phyloP scores from a whole-genome alignment of 2,888 invertebrate species.

The Dryomyza anilis region DNA sequence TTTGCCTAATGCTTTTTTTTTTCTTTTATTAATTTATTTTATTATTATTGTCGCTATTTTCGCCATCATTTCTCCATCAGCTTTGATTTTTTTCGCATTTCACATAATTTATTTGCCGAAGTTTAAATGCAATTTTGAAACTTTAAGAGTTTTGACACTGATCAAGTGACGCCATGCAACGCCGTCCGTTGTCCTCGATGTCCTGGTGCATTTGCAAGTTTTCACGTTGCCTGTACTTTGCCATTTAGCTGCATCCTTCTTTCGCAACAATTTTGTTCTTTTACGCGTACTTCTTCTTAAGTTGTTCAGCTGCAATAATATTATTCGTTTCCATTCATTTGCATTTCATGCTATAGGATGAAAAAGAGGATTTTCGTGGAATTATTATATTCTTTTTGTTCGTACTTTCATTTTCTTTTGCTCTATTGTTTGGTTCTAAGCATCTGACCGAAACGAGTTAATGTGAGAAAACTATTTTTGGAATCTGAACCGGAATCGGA shows the following conservation, averaged over 20 bases:
- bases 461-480: no score
- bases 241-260: background rate
- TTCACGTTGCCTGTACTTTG: background rate
- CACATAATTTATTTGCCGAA: conserved; percentile 10
- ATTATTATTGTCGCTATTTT: background rate
- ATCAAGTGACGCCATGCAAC: background rate
- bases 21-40: background rate
- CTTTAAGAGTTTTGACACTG: conserved; percentile 11
- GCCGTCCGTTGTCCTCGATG: background rate
- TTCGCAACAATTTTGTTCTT: background rate
- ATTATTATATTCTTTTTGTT: no score
- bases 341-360: background rate
- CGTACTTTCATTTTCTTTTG: no score
- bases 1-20: no score
- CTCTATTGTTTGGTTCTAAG: no score
- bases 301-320: background rate
- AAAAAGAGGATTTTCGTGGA: no score
- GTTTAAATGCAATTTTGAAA: conserved; percentile 14
- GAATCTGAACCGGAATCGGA: no score
- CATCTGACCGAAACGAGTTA: no score
- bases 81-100: background rate
- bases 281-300: background rate
- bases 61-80: no score
- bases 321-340: conserved; percentile 1
- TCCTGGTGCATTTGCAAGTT: background rate